Percentiles rank a stretch among this genome's conserved stretches.
phyloP scores from a whole-genome alignment of 2,888 invertebrate genomes.

The Lydus trimaculatus region DNA sequence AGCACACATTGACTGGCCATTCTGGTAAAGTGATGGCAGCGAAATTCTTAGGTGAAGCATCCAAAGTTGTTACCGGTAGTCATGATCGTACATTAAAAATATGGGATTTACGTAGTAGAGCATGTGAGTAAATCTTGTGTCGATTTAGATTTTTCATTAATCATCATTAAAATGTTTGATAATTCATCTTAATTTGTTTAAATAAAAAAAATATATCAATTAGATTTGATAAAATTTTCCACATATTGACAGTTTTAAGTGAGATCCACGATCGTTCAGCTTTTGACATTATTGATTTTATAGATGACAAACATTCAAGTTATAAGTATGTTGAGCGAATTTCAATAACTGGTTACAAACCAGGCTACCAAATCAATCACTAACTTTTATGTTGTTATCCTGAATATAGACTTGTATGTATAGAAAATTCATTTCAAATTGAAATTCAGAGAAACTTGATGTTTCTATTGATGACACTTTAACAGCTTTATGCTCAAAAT shows the following conservation, averaged over 20 bases:
- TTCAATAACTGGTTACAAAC: conserved; percentile 8
- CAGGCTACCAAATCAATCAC: background rate
- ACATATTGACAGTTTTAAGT: conserved; percentile 7
- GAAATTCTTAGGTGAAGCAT: conserved; percentile 90
- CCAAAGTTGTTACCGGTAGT: conserved; percentile 96
- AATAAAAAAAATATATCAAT: too few relatives aligned
- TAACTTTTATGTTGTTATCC: background rate
- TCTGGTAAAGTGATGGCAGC: conserved; percentile 98
- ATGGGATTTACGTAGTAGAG: conserved; percentile 95
- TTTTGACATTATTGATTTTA: conserved; percentile 11
- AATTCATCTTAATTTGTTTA: background rate
- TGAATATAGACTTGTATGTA: background rate
- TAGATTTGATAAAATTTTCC: conserved; percentile 4
- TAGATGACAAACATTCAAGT: conserved; percentile 5
- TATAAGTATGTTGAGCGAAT: background rate
- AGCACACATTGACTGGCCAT: conserved; percentile 95
- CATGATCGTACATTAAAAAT: conserved; percentile 98
- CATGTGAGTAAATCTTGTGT: conserved; percentile 69
- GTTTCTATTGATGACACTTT: background rate
- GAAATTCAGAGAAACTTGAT: background rate
- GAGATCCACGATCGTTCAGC: background rate
- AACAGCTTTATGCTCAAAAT: background rate
- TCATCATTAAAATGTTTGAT: background rate
- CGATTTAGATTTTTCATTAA: background rate
- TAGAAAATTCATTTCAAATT: background rate